Conservation (phyloP, 2,113 vertebrate species). For the Apodemus speciosus region DNA sequence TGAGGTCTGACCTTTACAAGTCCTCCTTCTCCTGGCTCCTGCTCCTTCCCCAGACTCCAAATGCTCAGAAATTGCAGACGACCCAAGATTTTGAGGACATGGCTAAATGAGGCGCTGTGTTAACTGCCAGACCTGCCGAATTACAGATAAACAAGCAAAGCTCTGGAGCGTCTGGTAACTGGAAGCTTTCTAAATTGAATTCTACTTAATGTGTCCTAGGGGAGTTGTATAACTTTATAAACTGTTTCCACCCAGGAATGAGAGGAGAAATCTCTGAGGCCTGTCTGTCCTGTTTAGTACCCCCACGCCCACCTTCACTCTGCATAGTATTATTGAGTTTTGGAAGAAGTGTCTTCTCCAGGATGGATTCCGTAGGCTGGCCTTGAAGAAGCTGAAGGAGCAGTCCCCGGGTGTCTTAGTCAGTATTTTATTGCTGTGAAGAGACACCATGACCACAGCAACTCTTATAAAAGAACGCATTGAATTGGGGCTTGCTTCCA, state of each 20-base stretch:
- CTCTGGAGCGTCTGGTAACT: background rate
- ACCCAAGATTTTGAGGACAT: background rate
- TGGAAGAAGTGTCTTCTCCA: background rate
- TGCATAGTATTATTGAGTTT: background rate
- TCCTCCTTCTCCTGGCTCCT: background rate
- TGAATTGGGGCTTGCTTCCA: background rate
- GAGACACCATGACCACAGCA: background rate
- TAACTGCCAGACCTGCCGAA: background rate
- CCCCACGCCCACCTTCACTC: background rate
- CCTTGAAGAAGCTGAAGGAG: background rate
- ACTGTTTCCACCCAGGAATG: background rate
- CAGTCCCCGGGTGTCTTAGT: background rate
- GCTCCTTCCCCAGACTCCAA: no score
- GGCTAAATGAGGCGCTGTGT: background rate
- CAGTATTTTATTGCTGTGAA: no score
- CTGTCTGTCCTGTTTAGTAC: no score
- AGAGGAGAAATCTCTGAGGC: background rate
- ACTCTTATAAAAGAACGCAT: background rate
- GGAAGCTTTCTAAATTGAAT: background rate
- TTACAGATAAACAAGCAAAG: background rate
- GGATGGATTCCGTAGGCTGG: background rate
- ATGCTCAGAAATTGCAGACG: rapidly evolving
- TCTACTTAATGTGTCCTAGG: background rate
- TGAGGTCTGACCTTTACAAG: background rate
- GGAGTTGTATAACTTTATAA: background rate